Conservation (phyloP, 2,888 invertebrate genomes). For the Megastigmus dorsalis region DNA sequence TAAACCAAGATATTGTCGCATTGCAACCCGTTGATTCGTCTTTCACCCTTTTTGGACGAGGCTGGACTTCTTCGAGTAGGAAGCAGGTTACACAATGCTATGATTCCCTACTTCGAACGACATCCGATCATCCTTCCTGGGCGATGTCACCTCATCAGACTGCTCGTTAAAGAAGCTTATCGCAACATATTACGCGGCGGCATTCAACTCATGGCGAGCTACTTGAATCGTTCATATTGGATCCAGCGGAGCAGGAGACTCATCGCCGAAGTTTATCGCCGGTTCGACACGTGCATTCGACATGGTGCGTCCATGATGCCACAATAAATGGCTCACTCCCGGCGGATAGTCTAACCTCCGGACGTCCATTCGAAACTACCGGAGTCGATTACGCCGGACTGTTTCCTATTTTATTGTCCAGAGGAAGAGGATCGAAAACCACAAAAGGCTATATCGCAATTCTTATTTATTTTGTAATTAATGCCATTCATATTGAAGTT, state of each 20-base stretch:
- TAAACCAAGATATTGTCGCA: no score
- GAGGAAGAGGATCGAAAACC: slow-evolving; percentile 51
- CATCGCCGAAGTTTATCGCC: neutral
- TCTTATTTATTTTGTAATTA: slow-evolving; percentile 53
- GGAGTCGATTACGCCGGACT: slow-evolving; percentile 52
- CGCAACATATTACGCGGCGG: neutral
- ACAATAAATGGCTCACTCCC: neutral
- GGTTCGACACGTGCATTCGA: neutral
- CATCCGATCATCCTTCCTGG: neutral
- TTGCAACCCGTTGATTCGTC: neutral
- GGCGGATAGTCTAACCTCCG: neutral
- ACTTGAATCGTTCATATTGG: neutral
- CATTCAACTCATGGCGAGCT: neutral
- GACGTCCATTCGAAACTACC: slow-evolving; percentile 59
- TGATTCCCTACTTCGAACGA: neutral
- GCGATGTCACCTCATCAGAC: neutral
- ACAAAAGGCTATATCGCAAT: slow-evolving; percentile 29
- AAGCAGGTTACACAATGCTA: neutral
- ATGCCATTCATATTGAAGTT: slow-evolving; percentile 61
- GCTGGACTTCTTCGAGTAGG: neutral
- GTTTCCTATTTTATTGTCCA: slow-evolving; percentile 53
- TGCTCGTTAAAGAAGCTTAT: neutral
- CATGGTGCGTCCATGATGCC: neutral
- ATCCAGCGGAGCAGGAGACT: neutral
- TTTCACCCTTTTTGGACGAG: neutral